A percentile compares a stretch with the other conserved stretches of the same genome.
Evolutionary conservation across 2,888 invertebrate species (phyloP).

Genomic region (Ceriagrion tenellum): DNA sequence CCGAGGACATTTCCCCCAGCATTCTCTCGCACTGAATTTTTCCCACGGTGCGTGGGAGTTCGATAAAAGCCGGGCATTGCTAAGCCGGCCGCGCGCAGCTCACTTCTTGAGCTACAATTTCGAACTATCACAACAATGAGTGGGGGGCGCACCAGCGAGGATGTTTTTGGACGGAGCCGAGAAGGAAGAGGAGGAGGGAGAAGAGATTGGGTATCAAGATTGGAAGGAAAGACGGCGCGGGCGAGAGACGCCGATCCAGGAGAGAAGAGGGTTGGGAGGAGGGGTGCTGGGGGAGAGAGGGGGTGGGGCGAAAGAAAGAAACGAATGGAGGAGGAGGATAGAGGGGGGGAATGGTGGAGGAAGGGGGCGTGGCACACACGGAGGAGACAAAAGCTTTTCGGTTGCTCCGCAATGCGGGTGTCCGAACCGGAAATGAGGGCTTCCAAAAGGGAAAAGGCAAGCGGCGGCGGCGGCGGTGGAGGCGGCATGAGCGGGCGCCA

Average conservation of each 20-base stretch:
- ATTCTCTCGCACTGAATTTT: too few species aligned
- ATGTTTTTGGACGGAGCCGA: conserved; percentile 3
- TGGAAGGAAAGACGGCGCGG: conserved; percentile 4
- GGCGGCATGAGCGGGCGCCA: neutral
- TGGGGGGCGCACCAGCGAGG: neutral
- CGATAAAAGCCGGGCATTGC: too few species aligned
- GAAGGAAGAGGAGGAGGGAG: neutral
- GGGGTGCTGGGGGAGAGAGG: neutral
- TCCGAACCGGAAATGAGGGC: conserved; percentile 54
- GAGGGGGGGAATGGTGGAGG: neutral
- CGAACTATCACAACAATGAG: neutral
- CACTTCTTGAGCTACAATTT: neutral
- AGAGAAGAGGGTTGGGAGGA: neutral
- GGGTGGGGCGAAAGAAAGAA: neutral
- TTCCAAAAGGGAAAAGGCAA: neutral
- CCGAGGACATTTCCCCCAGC: too few species aligned
- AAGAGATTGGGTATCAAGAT: neutral
- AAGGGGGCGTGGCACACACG: neutral
- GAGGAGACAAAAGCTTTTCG: conserved; percentile 3
- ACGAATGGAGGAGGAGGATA: neutral
- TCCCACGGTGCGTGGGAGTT: too few species aligned
- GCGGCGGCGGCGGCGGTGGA: neutral
- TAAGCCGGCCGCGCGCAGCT: neutral
- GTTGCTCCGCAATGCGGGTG: conserved; percentile 53
- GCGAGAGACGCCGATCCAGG: neutral